These are phyloP conservation scores for Microcebus tavaratra DNA, from an alignment of 2,113 vertebrate genomes.

Conservation along the genomic window DNA sequence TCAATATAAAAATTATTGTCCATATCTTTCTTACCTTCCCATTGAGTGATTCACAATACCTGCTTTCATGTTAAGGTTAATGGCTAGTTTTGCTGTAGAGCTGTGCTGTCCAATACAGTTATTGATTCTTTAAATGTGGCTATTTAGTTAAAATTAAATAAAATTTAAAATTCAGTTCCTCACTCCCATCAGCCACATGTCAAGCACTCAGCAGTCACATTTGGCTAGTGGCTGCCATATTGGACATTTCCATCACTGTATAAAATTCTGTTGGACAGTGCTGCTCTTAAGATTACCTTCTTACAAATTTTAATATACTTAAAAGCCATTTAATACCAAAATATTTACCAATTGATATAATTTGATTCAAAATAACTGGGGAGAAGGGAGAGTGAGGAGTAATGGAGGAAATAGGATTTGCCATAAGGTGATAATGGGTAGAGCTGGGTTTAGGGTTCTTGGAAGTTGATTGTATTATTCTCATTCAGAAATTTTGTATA, in stretches of 20 bases:
- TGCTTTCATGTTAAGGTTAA: neutral
- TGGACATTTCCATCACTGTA: neutral
- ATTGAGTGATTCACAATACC: neutral
- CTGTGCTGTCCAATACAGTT: neutral
- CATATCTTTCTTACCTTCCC: slow-evolving; percentile 86
- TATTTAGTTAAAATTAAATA: neutral
- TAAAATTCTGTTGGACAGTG: neutral
- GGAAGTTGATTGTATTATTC: neutral
- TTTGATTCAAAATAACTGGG: slow-evolving; percentile 8
- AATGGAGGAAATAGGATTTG: neutral
- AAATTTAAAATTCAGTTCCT: neutral
- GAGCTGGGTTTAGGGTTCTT: neutral
- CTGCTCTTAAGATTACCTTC: neutral
- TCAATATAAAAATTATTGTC: slow-evolving; percentile 93
- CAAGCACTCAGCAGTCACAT: neutral
- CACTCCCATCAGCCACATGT: neutral
- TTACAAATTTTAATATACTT: neutral
- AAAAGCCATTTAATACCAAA: neutral
- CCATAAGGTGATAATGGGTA: neutral
- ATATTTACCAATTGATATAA: neutral
- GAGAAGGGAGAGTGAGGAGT: neutral
- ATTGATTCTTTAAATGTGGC: neutral
- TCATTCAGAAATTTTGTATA: neutral
- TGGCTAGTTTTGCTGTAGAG: slow-evolving; percentile 18
- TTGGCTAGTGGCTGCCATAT: neutral